Evolutionary conservation across 1,140 invertebrate species (phyloP).

Genomic region (Anoplolepis gracilipes): DNA sequence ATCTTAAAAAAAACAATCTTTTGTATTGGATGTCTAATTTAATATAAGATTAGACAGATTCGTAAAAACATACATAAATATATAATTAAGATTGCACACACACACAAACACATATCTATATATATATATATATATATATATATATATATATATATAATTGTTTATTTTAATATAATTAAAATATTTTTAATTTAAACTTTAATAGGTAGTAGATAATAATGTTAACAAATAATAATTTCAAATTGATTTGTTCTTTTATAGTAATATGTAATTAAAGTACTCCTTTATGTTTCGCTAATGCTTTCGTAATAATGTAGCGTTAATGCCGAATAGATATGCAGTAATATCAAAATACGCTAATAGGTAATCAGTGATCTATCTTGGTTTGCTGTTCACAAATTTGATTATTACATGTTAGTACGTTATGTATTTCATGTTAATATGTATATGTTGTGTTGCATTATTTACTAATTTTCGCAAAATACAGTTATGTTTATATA

Average conservation of each 20-base stretch:
- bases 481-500: background rate
- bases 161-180: slow-evolving; percentile 12
- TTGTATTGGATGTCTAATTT: background rate
- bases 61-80: background rate
- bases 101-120: too few relatives aligned
- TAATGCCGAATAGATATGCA: slow-evolving; percentile 40
- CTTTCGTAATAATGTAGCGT: background rate
- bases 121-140: too few relatives aligned
- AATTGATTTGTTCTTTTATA: background rate
- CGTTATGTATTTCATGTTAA: background rate
- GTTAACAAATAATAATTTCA: background rate
- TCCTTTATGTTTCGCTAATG: background rate
- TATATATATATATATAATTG: background rate
- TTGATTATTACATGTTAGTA: slow-evolving; percentile 32
- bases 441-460: too few relatives aligned
- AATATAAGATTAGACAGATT: background rate
- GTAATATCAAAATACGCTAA: slow-evolving; percentile 18
- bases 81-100: slow-evolving; percentile 12
- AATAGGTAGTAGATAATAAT: too few relatives aligned
- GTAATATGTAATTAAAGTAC: background rate
- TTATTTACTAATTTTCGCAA: slow-evolving; percentile 35
- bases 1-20: too few relatives aligned
- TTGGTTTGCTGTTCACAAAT: slow-evolving; percentile 2
- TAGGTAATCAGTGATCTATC: slow-evolving; percentile 51
- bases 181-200: background rate